Evolutionary conservation across 1,140 invertebrate species (phyloP), one percentile per base, ranked within the genome.

Genomic region (Trachymyrmex septentrionalis): DNA sequence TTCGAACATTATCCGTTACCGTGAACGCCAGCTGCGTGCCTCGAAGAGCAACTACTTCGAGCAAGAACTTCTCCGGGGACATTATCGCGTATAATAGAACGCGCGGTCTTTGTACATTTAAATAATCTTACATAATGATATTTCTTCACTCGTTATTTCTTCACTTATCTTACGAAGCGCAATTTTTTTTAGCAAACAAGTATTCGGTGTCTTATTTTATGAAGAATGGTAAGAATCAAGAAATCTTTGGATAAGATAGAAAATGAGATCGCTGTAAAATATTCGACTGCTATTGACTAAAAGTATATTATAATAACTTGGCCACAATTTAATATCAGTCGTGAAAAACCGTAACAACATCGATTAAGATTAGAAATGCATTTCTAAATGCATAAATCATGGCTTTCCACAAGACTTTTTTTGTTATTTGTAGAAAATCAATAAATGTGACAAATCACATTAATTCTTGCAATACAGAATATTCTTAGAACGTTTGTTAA

Each of bases 1-100:
- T 84, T 75, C 57, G 44, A 61, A 34, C 38, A 24, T 38, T 75
- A 84, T 84, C 69, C 80, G 38, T 84, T 75, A 57, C 80, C 24
- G 24, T 61, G 57, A 48, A 38, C 69, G 69, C 55, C 57, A 84
- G 55, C 57, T 75, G 69, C 64, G 64, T 80, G 30, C 30, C 27
- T 30, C 38, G 80, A 50, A 61, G 71, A 61, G 16, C 38, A 48
- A 55, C 66, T 48, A 24, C 48, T 34, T 27, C 27, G 77, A 50
- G 55, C 38, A 44, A 7, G 14, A 84, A 84, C 16, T 84, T 84
- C 38, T 44, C 27, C 59, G 64, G 1, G 16, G 30, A 75, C 24
- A 48, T 61, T 50, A 63, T 14, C 21, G 24, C 19, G 80, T 21
- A 44, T 63, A 82, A 61, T 61, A 7, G 21, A 30, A 82, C 38